Evolutionary conservation across 2,888 invertebrate genomes (phyloP), one percentile per base, ranked within the genome.

Genomic region (Biston stratarius): DNA sequence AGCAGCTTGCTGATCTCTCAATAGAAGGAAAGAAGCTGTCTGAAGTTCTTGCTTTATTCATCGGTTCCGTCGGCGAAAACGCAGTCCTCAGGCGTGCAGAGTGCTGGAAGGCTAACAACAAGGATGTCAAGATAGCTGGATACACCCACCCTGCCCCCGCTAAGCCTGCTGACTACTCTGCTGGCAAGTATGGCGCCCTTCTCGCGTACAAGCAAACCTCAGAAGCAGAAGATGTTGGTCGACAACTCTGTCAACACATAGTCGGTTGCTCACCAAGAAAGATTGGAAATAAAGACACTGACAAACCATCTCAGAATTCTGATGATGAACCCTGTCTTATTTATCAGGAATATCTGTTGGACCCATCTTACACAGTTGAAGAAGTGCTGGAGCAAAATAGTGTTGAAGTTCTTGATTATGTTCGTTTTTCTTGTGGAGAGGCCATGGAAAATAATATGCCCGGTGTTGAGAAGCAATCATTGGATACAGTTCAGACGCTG

Each of bases 21-120:
- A 87, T 94, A 0, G 82, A 91, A 7, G 96, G 96, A 0, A 97
- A 97, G 83, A 95, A 95, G 2, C 87, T 99, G 12, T 96, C 95
- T 0, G 98, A 99, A 90, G 95, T 96, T 76, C 91, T 98, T 61
- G 99, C 98, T 0, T 87, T 98, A 66, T 95, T 97, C 62, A 98
- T 99, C 78, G 99, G 99, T 5, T 95, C 95, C 61, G 95, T 99
- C 6, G 99, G 99, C 0, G 99, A 99, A 91, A 99, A 99, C 89
- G 97, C 99, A 49, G 91, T 95, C 2, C 89, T 98, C 8, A 95
- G 96, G 61, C 95, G 99, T 69, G 99, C 97, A 0, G 94, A 97
- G 47, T 96, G 96, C 83, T 95, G 97, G 86, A 96, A 95, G 84
- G 95, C 95, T 0, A 93, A 94, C 69, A 80, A 65, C 55, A 83